Conservation (phyloP, 2,797 vertebrate genomes). For the Diplodus sargus region DNA sequence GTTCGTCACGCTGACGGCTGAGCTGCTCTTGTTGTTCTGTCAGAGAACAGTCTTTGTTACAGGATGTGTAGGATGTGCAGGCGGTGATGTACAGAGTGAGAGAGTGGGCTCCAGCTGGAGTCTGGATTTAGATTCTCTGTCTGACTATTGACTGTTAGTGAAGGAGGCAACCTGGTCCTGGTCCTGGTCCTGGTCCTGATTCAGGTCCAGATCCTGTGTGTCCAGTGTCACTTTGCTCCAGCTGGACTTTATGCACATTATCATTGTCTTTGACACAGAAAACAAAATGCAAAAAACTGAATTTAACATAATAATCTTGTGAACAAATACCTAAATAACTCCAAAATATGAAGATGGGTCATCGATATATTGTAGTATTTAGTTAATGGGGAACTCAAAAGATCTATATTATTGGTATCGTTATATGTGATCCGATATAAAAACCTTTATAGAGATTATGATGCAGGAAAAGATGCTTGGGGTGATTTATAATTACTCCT, state of each 20-base stretch:
- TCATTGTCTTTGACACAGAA: slow-evolving; percentile 2
- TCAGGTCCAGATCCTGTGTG: neutral
- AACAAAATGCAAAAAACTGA: neutral
- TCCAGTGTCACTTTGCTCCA: slow-evolving; percentile 18
- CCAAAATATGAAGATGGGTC: no score
- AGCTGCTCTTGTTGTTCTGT: neutral
- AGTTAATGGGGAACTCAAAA: no score
- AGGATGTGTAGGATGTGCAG: slow-evolving; percentile 28
- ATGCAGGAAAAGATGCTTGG: no score
- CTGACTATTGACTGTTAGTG: neutral
- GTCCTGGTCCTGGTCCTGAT: neutral
- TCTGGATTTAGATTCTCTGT: slow-evolving; percentile 42
- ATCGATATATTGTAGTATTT: no score
- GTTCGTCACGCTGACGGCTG: neutral
- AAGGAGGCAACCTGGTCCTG: slow-evolving; percentile 7
- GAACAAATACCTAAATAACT: neutral
- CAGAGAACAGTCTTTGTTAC: neutral
- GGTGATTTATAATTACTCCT: no score
- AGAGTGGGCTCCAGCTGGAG: slow-evolving; percentile 30
- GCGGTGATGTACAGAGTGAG: slow-evolving; percentile 2
- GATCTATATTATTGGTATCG: no score
- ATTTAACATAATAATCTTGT: neutral
- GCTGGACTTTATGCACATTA: neutral
- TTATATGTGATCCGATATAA: no score
- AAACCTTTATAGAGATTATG: no score